Evolutionary conservation across 2,113 vertebrate genomes (phyloP).

Genomic region (Megaptera novaeangliae): DNA sequence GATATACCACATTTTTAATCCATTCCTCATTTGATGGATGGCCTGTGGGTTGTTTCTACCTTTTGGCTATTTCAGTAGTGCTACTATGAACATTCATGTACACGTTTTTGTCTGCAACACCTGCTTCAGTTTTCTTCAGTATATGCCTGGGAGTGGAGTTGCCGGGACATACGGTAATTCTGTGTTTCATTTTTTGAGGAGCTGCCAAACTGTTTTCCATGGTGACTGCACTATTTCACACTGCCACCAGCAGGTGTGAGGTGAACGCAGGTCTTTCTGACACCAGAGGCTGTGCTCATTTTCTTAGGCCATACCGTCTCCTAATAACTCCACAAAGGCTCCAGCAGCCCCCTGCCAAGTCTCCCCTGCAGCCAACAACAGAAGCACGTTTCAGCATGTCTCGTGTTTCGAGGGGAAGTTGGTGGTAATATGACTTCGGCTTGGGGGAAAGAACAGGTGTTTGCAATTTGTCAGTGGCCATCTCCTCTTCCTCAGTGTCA

Average conservation of each 20-base stretch:
- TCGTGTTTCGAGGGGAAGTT: not conserved
- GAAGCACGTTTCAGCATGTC: not conserved
- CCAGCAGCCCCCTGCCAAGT: not conserved
- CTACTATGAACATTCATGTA: not conserved
- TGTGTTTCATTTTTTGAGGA: not conserved
- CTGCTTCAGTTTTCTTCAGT: not conserved
- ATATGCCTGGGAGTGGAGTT: not conserved
- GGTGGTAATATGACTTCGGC: slow-evolving; percentile 30
- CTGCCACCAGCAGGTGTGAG: not conserved
- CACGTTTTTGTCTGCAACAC: not conserved
- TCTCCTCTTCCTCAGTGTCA: not conserved
- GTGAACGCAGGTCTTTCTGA: not conserved
- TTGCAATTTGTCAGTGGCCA: not conserved
- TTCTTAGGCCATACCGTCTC: not conserved
- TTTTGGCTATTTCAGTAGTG: not conserved
- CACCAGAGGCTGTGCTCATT: not conserved
- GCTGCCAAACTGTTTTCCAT: not conserved
- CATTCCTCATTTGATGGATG: not conserved
- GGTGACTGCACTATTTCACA: not conserved
- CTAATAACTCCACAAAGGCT: not conserved
- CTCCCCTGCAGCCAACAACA: not conserved
- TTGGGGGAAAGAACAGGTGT: not conserved
- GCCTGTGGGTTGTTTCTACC: not conserved
- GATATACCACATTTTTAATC: not conserved
- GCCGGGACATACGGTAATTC: not conserved